Evolutionary conservation across 2,888 invertebrate genomes (phyloP).

Genomic region (Sympetrum striolatum): DNA sequence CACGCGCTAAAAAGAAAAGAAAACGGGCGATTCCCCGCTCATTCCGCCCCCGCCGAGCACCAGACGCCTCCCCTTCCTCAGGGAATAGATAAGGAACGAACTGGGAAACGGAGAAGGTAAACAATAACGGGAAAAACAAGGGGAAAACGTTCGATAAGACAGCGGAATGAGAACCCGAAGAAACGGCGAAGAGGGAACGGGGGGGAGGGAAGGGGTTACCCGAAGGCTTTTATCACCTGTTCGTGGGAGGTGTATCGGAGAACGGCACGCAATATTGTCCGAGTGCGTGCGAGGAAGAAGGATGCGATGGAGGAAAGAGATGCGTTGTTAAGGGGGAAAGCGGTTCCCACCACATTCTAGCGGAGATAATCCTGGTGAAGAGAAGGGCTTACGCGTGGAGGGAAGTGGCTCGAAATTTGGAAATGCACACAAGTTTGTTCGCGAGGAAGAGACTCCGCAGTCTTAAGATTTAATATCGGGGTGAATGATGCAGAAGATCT

Average conservation of each 20-base stretch:
- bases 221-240: neutral
- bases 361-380: neutral
- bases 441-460: too few species aligned
- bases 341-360: neutral
- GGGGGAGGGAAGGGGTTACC: neutral
- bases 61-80: neutral
- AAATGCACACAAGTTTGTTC: too few species aligned
- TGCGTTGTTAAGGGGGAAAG: neutral
- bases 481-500: too few species aligned
- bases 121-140: slow-evolving; percentile 1
- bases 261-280: too few species aligned
- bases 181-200: neutral
- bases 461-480: too few species aligned
- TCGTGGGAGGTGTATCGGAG: too few species aligned
- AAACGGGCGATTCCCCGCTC: neutral
- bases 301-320: neutral
- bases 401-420: too few species aligned
- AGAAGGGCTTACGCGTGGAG: neutral
- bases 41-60: too few species aligned
- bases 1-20: neutral
- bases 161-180: neutral
- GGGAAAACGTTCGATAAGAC: slow-evolving; percentile 9
- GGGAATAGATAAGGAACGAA: neutral
- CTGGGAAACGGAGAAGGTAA: neutral
- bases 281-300: neutral